Conservation (phyloP, 2,113 vertebrate species). For the Phaethornis superciliosus region DNA sequence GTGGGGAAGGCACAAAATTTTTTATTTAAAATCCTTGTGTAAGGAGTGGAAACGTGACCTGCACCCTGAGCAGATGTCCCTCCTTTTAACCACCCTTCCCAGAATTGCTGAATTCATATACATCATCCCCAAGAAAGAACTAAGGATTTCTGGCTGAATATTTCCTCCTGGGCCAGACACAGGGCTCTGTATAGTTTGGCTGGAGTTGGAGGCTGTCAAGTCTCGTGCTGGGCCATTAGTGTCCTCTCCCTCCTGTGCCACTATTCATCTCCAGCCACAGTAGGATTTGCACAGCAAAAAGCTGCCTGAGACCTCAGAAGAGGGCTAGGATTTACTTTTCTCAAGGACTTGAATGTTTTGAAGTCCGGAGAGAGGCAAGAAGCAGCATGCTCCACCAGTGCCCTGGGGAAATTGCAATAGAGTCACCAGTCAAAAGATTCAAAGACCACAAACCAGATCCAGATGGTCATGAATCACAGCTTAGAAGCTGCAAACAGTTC, state of each 20-base stretch:
- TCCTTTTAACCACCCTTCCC: not conserved
- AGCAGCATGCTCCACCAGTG: conserved; percentile 4
- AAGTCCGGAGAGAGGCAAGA: conserved; percentile 10
- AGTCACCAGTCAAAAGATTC: conserved; percentile 27
- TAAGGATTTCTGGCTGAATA: not conserved
- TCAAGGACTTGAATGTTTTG: conserved; percentile 19
- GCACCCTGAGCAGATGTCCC: not conserved
- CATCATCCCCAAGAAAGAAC: not conserved
- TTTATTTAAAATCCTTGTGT: conserved; percentile 15
- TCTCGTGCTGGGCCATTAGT: not conserved
- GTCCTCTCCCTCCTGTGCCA: not conserved
- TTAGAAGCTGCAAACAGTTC: not conserved
- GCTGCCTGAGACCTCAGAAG: not conserved
- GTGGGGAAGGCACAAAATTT: not conserved
- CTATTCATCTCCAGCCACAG: not conserved
- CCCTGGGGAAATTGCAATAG: not conserved
- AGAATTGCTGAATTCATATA: not conserved
- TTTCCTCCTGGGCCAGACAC: not conserved
- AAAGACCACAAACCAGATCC: conserved; percentile 51
- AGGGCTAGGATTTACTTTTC: conserved; percentile 1
- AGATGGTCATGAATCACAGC: conserved; percentile 52
- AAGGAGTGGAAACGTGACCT: not conserved
- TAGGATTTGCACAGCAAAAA: not conserved
- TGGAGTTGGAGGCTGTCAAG: not conserved
- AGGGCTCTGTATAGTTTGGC: rapidly evolving